Percentiles rank a stretch among this genome's conserved stretches.
Evolutionary conservation across 2,888 invertebrate species (phyloP).

Genomic region (Pyrrhia umbra): DNA sequence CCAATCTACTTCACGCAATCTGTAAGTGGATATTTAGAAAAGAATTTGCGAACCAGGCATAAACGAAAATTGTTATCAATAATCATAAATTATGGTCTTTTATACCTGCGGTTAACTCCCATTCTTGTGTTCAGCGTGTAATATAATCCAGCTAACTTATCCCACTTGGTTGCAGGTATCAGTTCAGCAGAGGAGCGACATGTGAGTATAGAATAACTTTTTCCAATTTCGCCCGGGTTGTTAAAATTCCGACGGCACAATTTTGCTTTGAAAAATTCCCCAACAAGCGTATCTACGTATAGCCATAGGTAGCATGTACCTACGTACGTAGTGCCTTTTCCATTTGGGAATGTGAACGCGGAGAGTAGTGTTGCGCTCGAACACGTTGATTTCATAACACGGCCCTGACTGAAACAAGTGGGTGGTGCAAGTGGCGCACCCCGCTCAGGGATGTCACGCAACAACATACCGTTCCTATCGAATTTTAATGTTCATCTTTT

Average conservation of each 20-base stretch:
- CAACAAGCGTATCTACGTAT: constrained; percentile 69
- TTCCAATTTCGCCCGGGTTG: constrained; percentile 77
- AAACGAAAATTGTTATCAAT: background rate
- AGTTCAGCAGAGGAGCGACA: constrained; percentile 89
- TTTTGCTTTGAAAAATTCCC: constrained; percentile 84
- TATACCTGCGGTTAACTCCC: constrained; percentile 19
- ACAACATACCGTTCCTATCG: constrained; percentile 12
- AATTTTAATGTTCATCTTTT: background rate
- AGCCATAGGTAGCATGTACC: constrained; percentile 31
- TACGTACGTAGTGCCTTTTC: constrained; percentile 80
- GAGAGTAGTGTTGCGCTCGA: constrained; percentile 86
- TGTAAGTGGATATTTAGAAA: background rate
- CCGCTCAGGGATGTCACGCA: constrained; percentile 68
- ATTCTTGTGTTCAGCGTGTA: constrained; percentile 31
- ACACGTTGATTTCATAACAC: constrained; percentile 90
- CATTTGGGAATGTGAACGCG: constrained; percentile 85
- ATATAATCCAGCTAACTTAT: constrained; percentile 49
- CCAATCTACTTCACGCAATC: background rate
- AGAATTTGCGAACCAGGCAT: background rate
- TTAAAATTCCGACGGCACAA: constrained; percentile 81
- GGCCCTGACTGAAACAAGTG: constrained; percentile 87
- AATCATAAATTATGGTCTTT: constrained; percentile 23
- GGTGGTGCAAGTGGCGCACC: constrained; percentile 86
- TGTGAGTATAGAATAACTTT: constrained; percentile 86
- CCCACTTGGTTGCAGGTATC: constrained; percentile 83